phyloP scores from a whole-genome alignment of 2,888 invertebrate genomes.

The Scaptomyza caliginosa region DNA sequence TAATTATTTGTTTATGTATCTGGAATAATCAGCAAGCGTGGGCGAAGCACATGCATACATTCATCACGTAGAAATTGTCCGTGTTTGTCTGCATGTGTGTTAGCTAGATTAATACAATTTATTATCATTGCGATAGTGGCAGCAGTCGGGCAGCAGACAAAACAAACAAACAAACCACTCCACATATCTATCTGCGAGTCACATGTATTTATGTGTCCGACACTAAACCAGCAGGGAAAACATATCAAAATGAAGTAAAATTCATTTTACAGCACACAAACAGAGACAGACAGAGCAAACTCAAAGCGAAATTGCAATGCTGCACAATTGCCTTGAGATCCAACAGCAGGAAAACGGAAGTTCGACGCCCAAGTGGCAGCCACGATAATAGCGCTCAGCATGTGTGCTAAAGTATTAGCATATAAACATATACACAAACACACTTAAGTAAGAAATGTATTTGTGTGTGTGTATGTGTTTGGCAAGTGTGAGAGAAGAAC shows the following conservation, averaged over 20 bases:
- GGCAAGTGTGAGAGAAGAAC: slow-evolving; percentile 66
- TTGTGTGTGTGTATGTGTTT: slow-evolving; percentile 2
- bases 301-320: slow-evolving; percentile 69
- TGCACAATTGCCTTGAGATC: slow-evolving; percentile 62
- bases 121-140: slow-evolving; percentile 73
- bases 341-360: slow-evolving; percentile 64
- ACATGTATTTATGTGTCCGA: slow-evolving; percentile 54
- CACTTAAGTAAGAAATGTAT: slow-evolving; percentile 4
- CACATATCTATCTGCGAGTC: slow-evolving; percentile 36
- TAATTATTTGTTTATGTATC: not conserved
- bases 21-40: slow-evolving; percentile 47
- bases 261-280: slow-evolving; percentile 66
- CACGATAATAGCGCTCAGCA: slow-evolving; percentile 76
- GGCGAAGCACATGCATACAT: not conserved
- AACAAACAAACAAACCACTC: slow-evolving; percentile 61
- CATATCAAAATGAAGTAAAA: slow-evolving; percentile 78
- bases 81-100: not conserved
- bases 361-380: slow-evolving; percentile 79
- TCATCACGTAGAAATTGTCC: slow-evolving; percentile 10
- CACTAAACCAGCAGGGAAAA: slow-evolving; percentile 70
- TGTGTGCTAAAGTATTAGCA: slow-evolving; percentile 78
- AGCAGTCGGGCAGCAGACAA: slow-evolving; percentile 24
- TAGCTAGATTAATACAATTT: slow-evolving; percentile 76
- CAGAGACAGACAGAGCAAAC: slow-evolving; percentile 38
- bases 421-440: slow-evolving; percentile 58